Evolutionary conservation across 2,113 vertebrate genomes (phyloP).

Genomic region (Channa maculata): DNA sequence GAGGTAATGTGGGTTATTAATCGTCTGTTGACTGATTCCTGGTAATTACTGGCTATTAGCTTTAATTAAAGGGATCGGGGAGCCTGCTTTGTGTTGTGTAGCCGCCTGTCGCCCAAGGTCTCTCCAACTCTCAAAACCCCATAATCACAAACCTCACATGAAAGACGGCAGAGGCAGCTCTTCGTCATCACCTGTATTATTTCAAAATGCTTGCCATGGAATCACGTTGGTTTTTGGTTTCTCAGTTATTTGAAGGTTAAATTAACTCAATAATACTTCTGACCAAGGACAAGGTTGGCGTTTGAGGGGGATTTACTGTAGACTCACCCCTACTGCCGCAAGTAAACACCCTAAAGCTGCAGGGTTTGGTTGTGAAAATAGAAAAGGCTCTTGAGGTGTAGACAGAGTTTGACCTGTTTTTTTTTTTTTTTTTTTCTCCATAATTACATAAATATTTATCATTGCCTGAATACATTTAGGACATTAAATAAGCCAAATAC

Average conservation of each 20-base stretch:
- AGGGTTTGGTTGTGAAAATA: constrained; percentile 7
- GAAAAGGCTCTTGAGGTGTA: constrained; percentile 16
- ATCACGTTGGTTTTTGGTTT: constrained; percentile 1
- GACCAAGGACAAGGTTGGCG: background rate
- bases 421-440: constrained; percentile 1
- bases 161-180: constrained; percentile 43
- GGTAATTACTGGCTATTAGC: constrained; percentile 77
- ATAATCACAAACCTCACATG: constrained; percentile 68
- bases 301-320: background rate
- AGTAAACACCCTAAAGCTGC: constrained; percentile 7
- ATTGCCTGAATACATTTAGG: too few relatives aligned
- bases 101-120: constrained; percentile 61
- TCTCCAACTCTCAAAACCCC: constrained; percentile 45
- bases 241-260: background rate
- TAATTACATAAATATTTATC: too few relatives aligned
- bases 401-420: constrained; percentile 32
- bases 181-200: constrained; percentile 61
- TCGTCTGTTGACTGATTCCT: constrained; percentile 73
- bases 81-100: constrained; percentile 39
- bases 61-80: constrained; percentile 77
- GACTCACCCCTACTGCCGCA: background rate
- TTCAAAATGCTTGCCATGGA: constrained; percentile 12
- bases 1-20: constrained; percentile 63
- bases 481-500: too few relatives aligned
- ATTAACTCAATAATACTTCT: background rate